Conservation (phyloP, 1,140 invertebrate genomes). For the Psix sp. region DNA sequence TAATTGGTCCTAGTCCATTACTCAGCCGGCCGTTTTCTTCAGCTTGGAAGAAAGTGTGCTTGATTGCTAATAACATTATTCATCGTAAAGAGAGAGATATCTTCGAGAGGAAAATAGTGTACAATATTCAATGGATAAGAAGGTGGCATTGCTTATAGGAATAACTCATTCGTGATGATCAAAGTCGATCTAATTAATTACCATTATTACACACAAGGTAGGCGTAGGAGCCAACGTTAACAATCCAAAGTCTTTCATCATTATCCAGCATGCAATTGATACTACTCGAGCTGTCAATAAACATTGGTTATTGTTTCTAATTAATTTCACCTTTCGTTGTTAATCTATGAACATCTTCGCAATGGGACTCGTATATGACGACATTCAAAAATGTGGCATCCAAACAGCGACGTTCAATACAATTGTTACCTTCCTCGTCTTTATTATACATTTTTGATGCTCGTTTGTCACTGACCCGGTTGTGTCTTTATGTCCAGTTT, state of each 20-base stretch:
- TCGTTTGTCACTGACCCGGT: too few relatives aligned
- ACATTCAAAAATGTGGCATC: too few relatives aligned
- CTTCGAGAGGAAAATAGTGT: slow-evolving; percentile 4
- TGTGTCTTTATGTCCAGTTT: too few relatives aligned
- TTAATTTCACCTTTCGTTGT: slow-evolving; percentile 23
- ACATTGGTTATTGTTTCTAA: slow-evolving; percentile 17
- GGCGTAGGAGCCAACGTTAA: slow-evolving; percentile 25
- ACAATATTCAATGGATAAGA: slow-evolving; percentile 4
- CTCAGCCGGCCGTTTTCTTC: slow-evolving; percentile 1
- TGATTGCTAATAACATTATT: too few relatives aligned
- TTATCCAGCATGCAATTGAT: slow-evolving; percentile 17
- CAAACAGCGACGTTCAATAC: too few relatives aligned
- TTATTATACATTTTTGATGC: too few relatives aligned
- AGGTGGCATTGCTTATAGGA: slow-evolving; percentile 53
- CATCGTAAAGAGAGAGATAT: not conserved
- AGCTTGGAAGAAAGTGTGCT: slow-evolving; percentile 1
- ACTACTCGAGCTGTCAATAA: slow-evolving; percentile 21
- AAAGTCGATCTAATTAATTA: slow-evolving; percentile 56
- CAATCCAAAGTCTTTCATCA: slow-evolving; percentile 48
- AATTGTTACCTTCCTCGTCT: too few relatives aligned
- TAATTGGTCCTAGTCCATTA: slow-evolving; percentile 13
- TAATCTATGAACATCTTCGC: too few relatives aligned
- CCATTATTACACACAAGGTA: slow-evolving; percentile 31
- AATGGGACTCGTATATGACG: too few relatives aligned
- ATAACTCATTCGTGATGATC: slow-evolving; percentile 48